Percentiles rank a stretch among this genome's conserved stretches.
These are phyloP conservation scores for Anastatus disparis DNA, from an alignment of 1,140 invertebrate species.

Conservation along the genomic window DNA sequence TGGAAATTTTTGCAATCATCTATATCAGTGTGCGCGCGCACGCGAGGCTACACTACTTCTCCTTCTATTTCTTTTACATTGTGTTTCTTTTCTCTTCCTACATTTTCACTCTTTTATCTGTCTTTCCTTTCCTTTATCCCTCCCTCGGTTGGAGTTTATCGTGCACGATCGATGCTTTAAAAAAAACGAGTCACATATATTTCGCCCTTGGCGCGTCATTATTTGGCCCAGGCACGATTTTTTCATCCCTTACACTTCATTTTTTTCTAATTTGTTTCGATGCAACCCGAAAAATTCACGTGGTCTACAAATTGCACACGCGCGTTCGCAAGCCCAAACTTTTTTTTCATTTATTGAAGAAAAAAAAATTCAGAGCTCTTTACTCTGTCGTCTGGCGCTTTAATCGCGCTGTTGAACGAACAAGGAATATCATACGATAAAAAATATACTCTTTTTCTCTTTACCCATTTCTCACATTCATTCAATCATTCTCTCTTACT, in stretches of 20 bases:
- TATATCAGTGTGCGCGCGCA: constrained; percentile 10
- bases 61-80: background rate
- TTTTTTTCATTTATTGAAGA: background rate
- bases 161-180: background rate
- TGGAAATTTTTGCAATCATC: constrained; percentile 31
- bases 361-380: background rate
- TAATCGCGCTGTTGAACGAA: background rate
- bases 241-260: background rate
- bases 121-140: background rate
- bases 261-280: background rate
- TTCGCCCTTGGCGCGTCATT: background rate
- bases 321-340: background rate
- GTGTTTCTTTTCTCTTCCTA: constrained; percentile 12
- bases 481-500: background rate
- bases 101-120: background rate
- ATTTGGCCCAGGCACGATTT: background rate
- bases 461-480: background rate
- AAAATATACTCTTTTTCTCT: constrained; percentile 33
- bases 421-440: constrained; percentile 13
- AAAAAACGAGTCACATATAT: background rate
- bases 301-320: background rate
- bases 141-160: no score
- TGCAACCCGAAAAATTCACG: background rate
- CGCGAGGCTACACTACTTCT: background rate
- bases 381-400: background rate